Evolutionary conservation across 2,888 invertebrate species (phyloP), one percentile per base, ranked within the genome.

Genomic region (Drosophila colorata): DNA sequence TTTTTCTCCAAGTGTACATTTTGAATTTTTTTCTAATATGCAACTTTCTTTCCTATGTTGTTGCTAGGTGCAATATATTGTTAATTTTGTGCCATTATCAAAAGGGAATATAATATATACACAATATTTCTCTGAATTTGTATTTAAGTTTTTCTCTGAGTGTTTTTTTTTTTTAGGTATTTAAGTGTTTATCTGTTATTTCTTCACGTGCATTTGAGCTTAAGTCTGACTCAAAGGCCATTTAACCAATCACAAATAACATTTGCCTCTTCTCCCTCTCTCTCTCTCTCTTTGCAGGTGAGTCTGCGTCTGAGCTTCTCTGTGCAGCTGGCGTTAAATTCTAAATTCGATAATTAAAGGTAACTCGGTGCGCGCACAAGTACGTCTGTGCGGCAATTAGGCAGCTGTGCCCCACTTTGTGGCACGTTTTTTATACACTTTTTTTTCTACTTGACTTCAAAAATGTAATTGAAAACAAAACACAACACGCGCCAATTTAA

Each of bases 341-440:
- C 64, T 63, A 63, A 79, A 74, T 63, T 79, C 55, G 70, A 70
- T 80, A 77, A 85, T 83, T 84, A 81, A 77, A 80, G 80, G 80
- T 81, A 72, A 74, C 68, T 51, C n/a, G n/a, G 51, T 20, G 40
- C 51, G 35, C 23, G 20, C 47, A 41, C 18, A 18, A 56, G 18
- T 41, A 38, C 44, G 25, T 37, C 14, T 55, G 44, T 53, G 51
- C 49, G 33, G 57, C 68, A 71, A 75, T 78, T 75, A 75, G 63
- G 43, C 75, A 75, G 75, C 85, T 78, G 70, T 80, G 81, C 61
- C 79, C 79, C 78, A 77, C 65, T 60, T 77, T 67, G 72, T 13
- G 68, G 72, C 63, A 64, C 43, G 18, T 7, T 9, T 8, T 47
- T 33, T 31, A 9, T 28, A 0, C 9, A 2, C 9, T 28, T 8